These are phyloP conservation scores for Scortum barcoo DNA, from an alignment of 2,113 vertebrate species.

Conservation along the genomic window DNA sequence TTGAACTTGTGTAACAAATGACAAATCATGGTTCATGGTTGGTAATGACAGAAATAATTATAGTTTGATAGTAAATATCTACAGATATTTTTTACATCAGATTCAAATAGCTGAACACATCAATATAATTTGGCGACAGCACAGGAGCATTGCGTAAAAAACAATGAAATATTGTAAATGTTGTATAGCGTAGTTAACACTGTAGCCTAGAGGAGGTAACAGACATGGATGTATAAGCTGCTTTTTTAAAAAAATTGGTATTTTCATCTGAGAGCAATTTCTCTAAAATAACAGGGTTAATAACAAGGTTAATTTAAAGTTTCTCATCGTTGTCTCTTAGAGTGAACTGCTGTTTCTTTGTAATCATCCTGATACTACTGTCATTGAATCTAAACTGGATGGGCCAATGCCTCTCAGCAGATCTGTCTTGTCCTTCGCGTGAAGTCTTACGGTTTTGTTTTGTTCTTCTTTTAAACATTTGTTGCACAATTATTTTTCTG, in stretches of 20 bases:
- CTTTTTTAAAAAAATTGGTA: neutral
- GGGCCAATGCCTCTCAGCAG: neutral
- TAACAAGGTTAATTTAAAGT: conserved; percentile 26
- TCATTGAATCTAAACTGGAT: conserved; percentile 10
- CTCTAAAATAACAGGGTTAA: conserved; percentile 25
- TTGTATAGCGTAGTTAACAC: conserved; percentile 42
- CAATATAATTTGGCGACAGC: conserved; percentile 31
- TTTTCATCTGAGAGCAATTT: conserved; percentile 28
- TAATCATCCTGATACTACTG: conserved; percentile 18
- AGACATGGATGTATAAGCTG: conserved; percentile 34
- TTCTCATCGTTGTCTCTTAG: conserved; percentile 8
- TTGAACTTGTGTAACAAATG: conserved; percentile 46
- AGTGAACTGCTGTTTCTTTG: conserved; percentile 29
- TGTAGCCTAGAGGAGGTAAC: conserved; percentile 18
- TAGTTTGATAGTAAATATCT: conserved; percentile 64
- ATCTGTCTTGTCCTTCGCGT: conserved; percentile 11
- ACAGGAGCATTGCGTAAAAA: conserved; percentile 37
- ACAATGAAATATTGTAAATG: conserved; percentile 42
- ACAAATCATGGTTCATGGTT: conserved; percentile 22
- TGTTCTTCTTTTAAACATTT: conserved; percentile 19
- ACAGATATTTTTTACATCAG: conserved; percentile 47
- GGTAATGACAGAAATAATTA: conserved; percentile 33
- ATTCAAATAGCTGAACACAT: conserved; percentile 29
- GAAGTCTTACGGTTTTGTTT: neutral
- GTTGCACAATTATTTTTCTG: conserved; percentile 55